A percentile compares a stretch with the other conserved stretches of the same genome.
Evolutionary conservation across 2,113 vertebrate species (phyloP).

Genomic region (Myotis yumanensis): DNA sequence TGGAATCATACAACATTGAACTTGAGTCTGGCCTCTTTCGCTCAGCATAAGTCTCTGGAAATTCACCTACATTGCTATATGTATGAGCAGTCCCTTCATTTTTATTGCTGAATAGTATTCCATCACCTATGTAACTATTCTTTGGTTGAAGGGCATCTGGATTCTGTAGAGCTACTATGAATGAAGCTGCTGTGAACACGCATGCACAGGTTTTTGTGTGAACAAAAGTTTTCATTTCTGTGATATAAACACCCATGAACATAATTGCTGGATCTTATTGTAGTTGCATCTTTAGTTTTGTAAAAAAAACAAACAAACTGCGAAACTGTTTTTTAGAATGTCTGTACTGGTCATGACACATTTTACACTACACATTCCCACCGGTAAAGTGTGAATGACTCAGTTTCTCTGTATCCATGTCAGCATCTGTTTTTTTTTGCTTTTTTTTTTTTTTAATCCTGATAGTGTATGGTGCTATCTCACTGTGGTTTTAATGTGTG

Average conservation of each 20-base stretch:
- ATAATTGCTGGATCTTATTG: not conserved
- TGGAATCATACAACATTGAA: constrained; percentile 42
- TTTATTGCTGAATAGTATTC: not conserved
- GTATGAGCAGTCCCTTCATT: not conserved
- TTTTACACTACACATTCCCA: not conserved
- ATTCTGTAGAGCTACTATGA: not conserved
- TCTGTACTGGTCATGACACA: not conserved
- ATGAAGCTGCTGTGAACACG: constrained; percentile 6
- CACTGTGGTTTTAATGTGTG: not conserved
- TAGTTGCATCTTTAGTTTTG: not conserved
- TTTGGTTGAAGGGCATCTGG: not conserved
- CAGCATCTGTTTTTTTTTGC: not conserved
- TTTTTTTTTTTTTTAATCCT: not conserved
- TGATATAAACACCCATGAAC: not conserved
- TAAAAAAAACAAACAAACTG: not conserved
- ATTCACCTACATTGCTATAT: not conserved
- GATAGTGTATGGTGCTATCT: not conserved
- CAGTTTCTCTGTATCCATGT: not conserved
- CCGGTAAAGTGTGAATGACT: not conserved
- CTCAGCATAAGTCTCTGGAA: not conserved
- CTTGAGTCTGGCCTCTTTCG: constrained; percentile 31
- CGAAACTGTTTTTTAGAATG: not conserved
- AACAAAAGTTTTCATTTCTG: constrained; percentile 29
- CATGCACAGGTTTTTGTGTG: not conserved
- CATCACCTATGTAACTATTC: not conserved